phyloP scores from a whole-genome alignment of 2,797 vertebrate genomes.

The Poeciliopsis presidionis region DNA sequence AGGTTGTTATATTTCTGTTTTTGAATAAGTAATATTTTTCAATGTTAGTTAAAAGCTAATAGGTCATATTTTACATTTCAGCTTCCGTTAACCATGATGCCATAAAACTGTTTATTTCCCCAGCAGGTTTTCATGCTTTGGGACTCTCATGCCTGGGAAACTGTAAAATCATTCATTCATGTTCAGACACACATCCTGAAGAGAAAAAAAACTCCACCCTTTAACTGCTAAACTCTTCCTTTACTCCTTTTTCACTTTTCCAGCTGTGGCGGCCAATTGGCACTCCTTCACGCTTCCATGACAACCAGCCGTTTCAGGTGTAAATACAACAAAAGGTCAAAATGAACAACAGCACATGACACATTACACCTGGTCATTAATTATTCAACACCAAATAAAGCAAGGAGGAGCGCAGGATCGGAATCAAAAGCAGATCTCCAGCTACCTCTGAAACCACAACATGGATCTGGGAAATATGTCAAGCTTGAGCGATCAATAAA shows the following conservation, averaged over 20 bases:
- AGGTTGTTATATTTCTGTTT: not conserved
- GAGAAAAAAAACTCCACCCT: constrained; percentile 1
- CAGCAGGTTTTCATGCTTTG: not conserved
- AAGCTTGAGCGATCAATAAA: not conserved
- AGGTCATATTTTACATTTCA: not conserved
- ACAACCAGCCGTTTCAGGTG: not conserved
- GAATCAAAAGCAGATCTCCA: not conserved
- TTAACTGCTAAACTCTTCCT: not conserved
- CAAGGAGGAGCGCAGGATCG: not conserved
- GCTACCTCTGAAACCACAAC: not conserved
- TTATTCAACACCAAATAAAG: not conserved
- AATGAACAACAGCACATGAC: not conserved
- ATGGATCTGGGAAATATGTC: not conserved
- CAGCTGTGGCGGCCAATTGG: not conserved
- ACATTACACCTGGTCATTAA: not conserved
- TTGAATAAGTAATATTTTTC: not conserved
- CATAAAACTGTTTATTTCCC: not conserved
- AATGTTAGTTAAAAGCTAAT: not conserved
- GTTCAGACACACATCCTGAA: constrained; percentile 2
- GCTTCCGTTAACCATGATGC: not conserved
- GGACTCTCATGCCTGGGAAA: not conserved
- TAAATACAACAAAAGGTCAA: not conserved
- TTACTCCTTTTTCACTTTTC: not conserved
- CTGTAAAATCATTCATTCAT: not conserved
- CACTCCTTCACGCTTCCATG: not conserved